Conservation (phyloP, 2,113 vertebrate genomes). For the Gila orcuttii region DNA sequence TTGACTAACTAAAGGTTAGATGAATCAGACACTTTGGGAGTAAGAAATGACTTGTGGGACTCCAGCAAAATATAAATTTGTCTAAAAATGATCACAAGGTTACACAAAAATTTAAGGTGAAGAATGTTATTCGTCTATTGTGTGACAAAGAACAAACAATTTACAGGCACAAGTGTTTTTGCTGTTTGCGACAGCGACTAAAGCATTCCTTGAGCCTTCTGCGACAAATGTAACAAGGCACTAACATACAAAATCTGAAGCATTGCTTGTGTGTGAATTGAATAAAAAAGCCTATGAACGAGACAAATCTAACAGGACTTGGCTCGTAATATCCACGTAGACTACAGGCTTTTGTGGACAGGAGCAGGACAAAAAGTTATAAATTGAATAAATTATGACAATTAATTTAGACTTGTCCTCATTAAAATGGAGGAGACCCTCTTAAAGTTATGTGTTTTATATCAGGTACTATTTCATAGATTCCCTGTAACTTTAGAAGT, state of each 20-base stretch:
- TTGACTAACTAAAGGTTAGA: neutral
- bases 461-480: neutral
- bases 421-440: neutral
- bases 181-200: too few relatives aligned
- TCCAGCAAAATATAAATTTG: neutral
- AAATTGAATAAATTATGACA: too few relatives aligned
- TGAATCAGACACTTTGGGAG: neutral
- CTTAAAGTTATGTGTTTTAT: neutral
- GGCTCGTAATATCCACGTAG: neutral
- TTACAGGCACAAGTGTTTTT: neutral
- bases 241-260: neutral
- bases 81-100: neutral
- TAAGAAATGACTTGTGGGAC: neutral
- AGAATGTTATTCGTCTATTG: neutral
- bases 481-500: constrained; percentile 8
- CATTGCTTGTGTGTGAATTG: neutral
- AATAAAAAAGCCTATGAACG: neutral
- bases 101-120: too few relatives aligned
- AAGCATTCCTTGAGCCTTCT: neutral
- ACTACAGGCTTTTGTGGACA: neutral
- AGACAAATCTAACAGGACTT: neutral
- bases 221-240: neutral
- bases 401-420: neutral
- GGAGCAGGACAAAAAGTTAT: neutral
- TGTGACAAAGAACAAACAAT: neutral